Percentiles rank a stretch among this genome's conserved stretches.
Conservation (phyloP, 1,140 invertebrate species). For the Diachasmimorpha longicaudata region DNA sequence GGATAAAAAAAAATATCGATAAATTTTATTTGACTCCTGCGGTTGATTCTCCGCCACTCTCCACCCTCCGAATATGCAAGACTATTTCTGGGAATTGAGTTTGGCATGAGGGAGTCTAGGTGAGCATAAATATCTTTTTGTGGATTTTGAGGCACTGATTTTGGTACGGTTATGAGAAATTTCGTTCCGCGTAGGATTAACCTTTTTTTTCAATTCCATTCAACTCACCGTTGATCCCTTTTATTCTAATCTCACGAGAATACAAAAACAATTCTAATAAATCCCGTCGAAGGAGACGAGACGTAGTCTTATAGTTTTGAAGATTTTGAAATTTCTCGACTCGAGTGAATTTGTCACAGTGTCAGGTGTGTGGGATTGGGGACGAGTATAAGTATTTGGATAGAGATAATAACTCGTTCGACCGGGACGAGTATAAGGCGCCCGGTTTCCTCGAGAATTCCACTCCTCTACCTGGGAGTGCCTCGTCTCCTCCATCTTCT, state of each 20-base stretch:
- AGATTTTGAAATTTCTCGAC: neutral
- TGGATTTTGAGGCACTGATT: neutral
- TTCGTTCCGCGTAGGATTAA: neutral
- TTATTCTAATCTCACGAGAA: neutral
- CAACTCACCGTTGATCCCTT: neutral
- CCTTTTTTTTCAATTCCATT: neutral
- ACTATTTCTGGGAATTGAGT: neutral
- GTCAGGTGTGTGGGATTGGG: conserved; percentile 27
- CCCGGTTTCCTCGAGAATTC: conserved; percentile 50
- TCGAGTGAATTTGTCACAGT: conserved; percentile 3
- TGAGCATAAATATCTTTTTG: neutral
- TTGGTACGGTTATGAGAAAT: neutral
- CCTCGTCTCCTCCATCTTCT: conserved; percentile 30
- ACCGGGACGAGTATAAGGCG: conserved; percentile 44
- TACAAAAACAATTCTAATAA: neutral
- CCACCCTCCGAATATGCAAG: neutral
- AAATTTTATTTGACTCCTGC: conserved; percentile 11
- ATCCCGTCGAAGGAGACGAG: neutral
- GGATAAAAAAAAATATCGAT: neutral
- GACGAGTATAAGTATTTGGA: conserved; percentile 42
- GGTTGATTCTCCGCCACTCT: neutral
- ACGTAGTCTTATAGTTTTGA: neutral
- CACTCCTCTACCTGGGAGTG: conserved; percentile 26
- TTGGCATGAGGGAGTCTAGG: neutral
- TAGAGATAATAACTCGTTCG: conserved; percentile 54